phyloP scores from a whole-genome alignment of 2,888 invertebrate species.

The Agrochola circellaris region DNA sequence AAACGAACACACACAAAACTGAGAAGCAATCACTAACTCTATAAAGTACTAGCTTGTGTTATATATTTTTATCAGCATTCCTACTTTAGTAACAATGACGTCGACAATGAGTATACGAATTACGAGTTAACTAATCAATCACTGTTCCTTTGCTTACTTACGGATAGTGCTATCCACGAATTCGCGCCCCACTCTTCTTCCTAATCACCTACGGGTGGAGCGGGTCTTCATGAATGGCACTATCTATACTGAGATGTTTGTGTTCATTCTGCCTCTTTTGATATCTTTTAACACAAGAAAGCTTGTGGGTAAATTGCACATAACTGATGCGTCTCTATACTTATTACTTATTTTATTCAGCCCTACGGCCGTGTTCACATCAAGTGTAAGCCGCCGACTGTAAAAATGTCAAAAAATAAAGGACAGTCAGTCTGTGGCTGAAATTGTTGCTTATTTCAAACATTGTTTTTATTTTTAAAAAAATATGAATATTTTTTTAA shows the following conservation, averaged over 20 bases:
- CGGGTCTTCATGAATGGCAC: too few relatives aligned
- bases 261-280: neutral
- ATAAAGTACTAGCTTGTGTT: neutral
- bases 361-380: neutral
- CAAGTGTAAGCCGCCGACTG: neutral
- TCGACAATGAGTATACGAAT: constrained; percentile 1
- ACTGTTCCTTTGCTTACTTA: neutral
- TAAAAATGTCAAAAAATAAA: neutral
- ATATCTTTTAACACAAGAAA: neutral
- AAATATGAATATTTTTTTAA: too few relatives aligned
- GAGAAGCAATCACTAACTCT: neutral
- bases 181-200: too few relatives aligned
- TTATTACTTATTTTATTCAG: neutral
- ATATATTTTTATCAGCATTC: constrained; percentile 15
- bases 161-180: too few relatives aligned
- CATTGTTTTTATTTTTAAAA: too few relatives aligned
- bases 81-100: neutral
- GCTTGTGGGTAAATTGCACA: neutral
- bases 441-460: too few relatives aligned
- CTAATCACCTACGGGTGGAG: too few relatives aligned
- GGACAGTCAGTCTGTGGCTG: neutral
- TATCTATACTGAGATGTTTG: neutral
- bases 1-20: neutral
- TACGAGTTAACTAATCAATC: constrained; percentile 26
- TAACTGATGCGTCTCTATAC: neutral